Conservation (phyloP, 2,888 invertebrate species). For the Morinoia aosen region DNA sequence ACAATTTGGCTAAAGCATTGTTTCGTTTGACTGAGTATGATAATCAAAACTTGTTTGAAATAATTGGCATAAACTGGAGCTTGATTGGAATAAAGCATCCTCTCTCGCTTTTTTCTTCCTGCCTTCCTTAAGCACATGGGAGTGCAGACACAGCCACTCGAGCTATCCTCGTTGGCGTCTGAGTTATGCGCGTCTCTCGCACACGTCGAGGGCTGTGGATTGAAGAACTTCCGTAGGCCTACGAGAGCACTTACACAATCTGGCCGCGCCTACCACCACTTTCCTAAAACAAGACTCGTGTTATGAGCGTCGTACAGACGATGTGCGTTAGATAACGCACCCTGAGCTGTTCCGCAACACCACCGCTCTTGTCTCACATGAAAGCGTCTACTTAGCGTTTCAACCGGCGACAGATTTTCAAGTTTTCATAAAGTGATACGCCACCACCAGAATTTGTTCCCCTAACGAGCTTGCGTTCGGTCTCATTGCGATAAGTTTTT, state of each 20-base stretch:
- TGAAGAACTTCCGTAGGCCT: slow-evolving; percentile 5
- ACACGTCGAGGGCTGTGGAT: not conserved
- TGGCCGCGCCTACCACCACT: not conserved
- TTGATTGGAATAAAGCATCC: no score
- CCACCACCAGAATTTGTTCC: not conserved
- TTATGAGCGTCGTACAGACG: slow-evolving; percentile 5
- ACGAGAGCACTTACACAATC: not conserved
- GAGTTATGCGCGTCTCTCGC: not conserved
- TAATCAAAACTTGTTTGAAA: no score
- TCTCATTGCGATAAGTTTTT: not conserved
- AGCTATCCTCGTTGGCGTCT: not conserved
- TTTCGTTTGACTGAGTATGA: no score
- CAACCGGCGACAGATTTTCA: not conserved
- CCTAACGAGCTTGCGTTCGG: not conserved
- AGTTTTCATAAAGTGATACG: not conserved
- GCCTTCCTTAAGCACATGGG: no score
- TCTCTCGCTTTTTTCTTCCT: no score
- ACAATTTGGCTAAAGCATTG: no score
- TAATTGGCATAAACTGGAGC: no score
- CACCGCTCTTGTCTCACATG: not conserved
- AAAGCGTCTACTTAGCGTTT: not conserved
- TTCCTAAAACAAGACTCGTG: slow-evolving; percentile 31
- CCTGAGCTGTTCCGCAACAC: not conserved
- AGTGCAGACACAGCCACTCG: no score
- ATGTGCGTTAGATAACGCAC: slow-evolving; percentile 26